These are phyloP conservation scores for Galeopsomyia nigrocyanea DNA, from an alignment of 2,888 invertebrate genomes.

Conservation along the genomic window DNA sequence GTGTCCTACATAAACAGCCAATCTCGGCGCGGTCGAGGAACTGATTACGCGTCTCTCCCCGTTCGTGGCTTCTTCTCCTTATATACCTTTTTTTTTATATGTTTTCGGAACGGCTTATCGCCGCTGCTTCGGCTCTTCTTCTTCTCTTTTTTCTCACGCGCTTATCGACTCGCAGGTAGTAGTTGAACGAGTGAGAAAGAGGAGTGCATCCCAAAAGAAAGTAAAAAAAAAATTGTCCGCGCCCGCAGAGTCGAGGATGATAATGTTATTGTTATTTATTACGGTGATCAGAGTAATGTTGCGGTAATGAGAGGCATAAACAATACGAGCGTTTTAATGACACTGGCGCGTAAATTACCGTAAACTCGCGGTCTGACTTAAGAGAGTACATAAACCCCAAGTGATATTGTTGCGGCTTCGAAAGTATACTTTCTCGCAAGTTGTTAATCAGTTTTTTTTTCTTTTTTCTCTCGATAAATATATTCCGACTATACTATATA, in stretches of 20 bases:
- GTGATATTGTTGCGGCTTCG: constrained; percentile 27
- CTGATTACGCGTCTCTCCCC: no score
- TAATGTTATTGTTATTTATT: constrained; percentile 47
- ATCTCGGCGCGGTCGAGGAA: constrained; percentile 13
- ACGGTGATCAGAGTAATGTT: constrained; percentile 40
- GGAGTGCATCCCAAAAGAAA: background rate
- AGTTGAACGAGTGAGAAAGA: no score
- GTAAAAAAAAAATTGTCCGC: constrained; percentile 11
- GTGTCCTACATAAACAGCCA: constrained; percentile 44
- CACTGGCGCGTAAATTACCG: constrained; percentile 30
- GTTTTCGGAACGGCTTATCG: no score
- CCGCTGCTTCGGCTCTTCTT: no score
- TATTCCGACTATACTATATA: no score
- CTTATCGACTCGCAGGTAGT: no score
- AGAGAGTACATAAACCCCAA: constrained; percentile 14
- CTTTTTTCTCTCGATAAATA: background rate
- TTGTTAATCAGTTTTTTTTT: constrained; percentile 31
- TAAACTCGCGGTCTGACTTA: background rate
- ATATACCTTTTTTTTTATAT: no score
- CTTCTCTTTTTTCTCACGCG: no score
- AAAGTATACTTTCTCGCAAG: constrained; percentile 4
- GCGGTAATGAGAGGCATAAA: constrained; percentile 44
- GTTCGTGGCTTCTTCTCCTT: no score
- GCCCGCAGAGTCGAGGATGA: constrained; percentile 9
- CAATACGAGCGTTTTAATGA: constrained; percentile 24